Evolutionary conservation across 2,113 vertebrate species (phyloP).

Genomic region (Tragelaphus imberbis): DNA sequence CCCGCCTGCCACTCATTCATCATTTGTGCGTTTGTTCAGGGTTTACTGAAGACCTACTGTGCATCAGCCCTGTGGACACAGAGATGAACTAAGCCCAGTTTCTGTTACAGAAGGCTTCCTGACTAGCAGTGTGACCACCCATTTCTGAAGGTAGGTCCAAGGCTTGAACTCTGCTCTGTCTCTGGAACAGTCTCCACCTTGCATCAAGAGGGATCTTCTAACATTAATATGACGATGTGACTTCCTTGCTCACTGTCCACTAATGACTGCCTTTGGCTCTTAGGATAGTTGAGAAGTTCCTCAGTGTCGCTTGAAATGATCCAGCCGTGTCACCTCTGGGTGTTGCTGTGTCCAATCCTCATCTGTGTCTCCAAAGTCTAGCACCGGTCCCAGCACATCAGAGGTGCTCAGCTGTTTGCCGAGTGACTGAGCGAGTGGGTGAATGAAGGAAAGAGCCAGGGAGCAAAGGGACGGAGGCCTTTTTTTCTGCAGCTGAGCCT

Average conservation of each 20-base stretch:
- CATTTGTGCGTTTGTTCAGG: not conserved
- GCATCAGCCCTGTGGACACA: not conserved
- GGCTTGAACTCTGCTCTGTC: not conserved
- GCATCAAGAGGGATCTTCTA: not conserved
- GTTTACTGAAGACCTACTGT: not conserved
- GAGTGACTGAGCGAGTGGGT: not conserved
- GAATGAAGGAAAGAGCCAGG: not conserved
- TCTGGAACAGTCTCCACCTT: not conserved
- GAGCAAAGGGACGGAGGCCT: not conserved
- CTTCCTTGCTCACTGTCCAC: not conserved
- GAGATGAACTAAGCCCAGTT: not conserved
- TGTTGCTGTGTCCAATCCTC: not conserved
- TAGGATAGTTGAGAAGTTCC: not conserved
- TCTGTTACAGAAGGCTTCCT: not conserved
- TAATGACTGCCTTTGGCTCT: not conserved
- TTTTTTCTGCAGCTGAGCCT: slow-evolving; percentile 1
- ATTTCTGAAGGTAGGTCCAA: not conserved
- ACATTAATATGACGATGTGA: not conserved
- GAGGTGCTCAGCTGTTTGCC: not conserved
- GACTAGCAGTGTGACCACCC: not conserved
- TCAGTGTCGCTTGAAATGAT: not conserved
- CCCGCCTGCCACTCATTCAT: not conserved
- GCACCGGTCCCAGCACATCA: not conserved
- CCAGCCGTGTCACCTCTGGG: not conserved
- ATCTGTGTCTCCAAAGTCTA: not conserved